Evolutionary conservation across 2,888 invertebrate genomes (phyloP).

Genomic region (Cryptocephalus moraei): DNA sequence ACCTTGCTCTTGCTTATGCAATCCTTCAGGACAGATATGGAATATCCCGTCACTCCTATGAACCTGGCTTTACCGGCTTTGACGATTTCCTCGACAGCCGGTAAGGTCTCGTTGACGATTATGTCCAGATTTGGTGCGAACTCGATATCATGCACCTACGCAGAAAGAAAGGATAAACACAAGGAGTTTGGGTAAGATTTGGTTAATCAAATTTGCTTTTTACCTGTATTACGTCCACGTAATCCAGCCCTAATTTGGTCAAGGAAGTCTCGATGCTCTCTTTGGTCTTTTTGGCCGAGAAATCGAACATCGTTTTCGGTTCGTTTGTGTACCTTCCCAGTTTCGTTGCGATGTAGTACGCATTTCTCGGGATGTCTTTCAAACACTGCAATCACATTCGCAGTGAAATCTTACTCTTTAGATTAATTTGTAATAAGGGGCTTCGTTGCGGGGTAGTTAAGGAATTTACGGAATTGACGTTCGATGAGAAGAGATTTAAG

Average conservation of each 20-base stretch:
- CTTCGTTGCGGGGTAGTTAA: no score
- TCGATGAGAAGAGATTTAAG: not conserved
- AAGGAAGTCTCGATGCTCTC: constrained; percentile 70
- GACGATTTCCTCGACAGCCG: constrained; percentile 65
- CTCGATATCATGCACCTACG: constrained; percentile 85
- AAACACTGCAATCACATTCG: constrained; percentile 66
- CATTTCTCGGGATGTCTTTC: constrained; percentile 62
- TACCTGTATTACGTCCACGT: constrained; percentile 86
- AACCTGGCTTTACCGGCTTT: constrained; percentile 61
- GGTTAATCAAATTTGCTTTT: no score
- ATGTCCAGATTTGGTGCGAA: constrained; percentile 68
- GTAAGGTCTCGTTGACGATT: constrained; percentile 77
- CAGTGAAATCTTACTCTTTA: no score
- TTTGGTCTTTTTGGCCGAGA: constrained; percentile 62
- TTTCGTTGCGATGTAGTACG: constrained; percentile 88
- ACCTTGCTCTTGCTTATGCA: constrained; percentile 50
- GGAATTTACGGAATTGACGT: no score
- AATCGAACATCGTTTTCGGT: constrained; percentile 73
- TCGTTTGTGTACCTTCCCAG: constrained; percentile 73
- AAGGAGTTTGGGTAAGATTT: not conserved
- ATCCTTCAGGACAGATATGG: constrained; percentile 64
- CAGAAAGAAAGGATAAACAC: constrained; percentile 1
- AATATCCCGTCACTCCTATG: constrained; percentile 85
- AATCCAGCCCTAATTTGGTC: constrained; percentile 59
- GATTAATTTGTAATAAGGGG: no score